A percentile compares a stretch with the other conserved stretches of the same genome.
Conservation (phyloP, 2,113 vertebrate genomes). For the Furnarius figulus region DNA sequence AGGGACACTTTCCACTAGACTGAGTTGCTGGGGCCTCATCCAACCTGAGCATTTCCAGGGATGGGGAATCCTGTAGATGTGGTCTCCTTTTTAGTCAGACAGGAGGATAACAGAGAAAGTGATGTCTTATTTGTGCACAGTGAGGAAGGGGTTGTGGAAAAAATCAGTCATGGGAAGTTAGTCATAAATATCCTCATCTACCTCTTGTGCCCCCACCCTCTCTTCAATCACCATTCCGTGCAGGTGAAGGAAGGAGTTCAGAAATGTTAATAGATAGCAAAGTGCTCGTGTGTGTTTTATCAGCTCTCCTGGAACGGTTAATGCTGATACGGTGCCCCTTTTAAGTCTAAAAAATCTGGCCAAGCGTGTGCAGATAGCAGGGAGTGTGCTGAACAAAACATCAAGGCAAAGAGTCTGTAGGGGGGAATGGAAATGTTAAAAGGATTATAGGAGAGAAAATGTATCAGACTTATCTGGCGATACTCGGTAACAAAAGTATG, state of each 20-base stretch:
- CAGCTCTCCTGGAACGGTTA: neutral
- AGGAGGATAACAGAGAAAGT: neutral
- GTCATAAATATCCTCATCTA: neutral
- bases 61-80: neutral
- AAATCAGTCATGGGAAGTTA: neutral
- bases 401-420: conserved; percentile 13
- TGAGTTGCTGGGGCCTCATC: neutral
- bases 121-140: accelerated
- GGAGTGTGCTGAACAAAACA: conserved; percentile 37
- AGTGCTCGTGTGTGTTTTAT: conserved; percentile 5
- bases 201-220: neutral
- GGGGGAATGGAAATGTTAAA: conserved; percentile 19
- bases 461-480: conserved; percentile 31
- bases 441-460: conserved; percentile 42
- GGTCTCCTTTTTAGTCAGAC: neutral
- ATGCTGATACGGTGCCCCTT: conserved; percentile 28
- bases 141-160: neutral
- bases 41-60: neutral
- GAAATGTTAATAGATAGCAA: conserved; percentile 10
- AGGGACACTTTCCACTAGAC: neutral
- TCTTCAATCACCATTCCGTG: neutral
- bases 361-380: conserved; percentile 53
- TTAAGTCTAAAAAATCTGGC: conserved; percentile 53
- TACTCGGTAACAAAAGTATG: conserved; percentile 16
- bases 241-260: conserved; percentile 50